These are phyloP conservation scores for Hydractinia symbiolongicarpus DNA, from an alignment of 30 jellyfish, hydroid and myxozoan genomes.

Conservation along the genomic window DNA sequence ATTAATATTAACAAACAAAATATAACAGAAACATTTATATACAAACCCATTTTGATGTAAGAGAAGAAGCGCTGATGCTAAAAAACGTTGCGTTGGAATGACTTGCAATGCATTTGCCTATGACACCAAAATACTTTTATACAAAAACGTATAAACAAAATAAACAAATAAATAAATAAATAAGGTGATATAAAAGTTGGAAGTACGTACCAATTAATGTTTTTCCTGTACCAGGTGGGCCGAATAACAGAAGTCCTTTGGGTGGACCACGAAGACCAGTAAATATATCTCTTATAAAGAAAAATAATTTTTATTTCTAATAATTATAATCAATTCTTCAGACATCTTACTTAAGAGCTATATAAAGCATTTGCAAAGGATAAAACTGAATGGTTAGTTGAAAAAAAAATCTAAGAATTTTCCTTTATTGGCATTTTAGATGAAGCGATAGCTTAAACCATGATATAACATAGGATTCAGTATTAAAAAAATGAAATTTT, in stretches of 20 bases:
- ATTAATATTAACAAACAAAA: no score
- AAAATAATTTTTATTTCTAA: not conserved
- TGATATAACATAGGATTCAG: no score
- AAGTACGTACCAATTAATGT: constrained; percentile 75
- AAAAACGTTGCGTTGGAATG: constrained; percentile 96
- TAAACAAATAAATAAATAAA: not conserved
- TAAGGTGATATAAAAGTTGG: not conserved
- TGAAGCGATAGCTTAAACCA: no score
- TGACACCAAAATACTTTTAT: not conserved
- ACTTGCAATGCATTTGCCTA: constrained; percentile 99
- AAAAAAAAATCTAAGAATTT: no score
- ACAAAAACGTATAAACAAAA: not conserved
- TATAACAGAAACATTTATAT: not conserved
- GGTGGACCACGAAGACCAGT: constrained; percentile 98
- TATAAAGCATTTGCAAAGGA: not conserved
- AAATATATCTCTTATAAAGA: constrained; percentile 65
- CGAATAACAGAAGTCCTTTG: constrained; percentile 88
- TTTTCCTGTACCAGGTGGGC: constrained; percentile 99
- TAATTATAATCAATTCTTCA: not conserved
- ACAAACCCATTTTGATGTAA: constrained; percentile 98
- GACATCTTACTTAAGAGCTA: not conserved
- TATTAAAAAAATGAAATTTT: no score
- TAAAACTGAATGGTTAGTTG: no score
- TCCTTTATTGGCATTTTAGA: no score
- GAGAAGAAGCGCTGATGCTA: constrained; percentile 96